Conservation (phyloP, 2,113 vertebrate genomes). For the Gracilinanus agilis region DNA sequence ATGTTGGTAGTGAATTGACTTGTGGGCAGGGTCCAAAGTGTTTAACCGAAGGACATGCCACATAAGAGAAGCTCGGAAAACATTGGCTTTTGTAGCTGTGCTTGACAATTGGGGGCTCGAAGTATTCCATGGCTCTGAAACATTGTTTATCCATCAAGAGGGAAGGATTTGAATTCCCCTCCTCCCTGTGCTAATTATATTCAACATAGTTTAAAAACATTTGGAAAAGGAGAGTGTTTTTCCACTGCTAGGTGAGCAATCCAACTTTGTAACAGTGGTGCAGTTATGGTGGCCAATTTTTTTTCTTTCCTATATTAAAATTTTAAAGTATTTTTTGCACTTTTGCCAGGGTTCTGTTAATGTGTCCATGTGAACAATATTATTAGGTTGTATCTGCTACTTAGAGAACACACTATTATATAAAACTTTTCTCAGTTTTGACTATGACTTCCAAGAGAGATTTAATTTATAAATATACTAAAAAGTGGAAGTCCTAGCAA, state of each 20-base stretch:
- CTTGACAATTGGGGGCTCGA: neutral
- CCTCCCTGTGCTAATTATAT: neutral
- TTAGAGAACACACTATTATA: neutral
- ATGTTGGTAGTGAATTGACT: neutral
- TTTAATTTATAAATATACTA: slow-evolving; percentile 16
- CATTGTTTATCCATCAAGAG: slow-evolving; percentile 11
- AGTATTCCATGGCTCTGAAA: neutral
- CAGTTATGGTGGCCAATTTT: neutral
- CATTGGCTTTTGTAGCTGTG: neutral
- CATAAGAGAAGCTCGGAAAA: neutral
- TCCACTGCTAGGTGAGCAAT: slow-evolving; percentile 25
- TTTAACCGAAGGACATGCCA: neutral
- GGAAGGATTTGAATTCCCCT: neutral
- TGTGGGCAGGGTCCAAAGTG: neutral
- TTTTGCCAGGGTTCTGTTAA: neutral
- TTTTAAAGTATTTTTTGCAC: neutral
- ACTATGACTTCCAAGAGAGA: neutral
- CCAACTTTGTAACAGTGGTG: neutral
- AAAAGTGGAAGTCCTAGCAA: slow-evolving; percentile 17
- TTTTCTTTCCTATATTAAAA: neutral
- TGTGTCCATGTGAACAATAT: neutral
- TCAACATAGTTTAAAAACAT: slow-evolving; percentile 34
- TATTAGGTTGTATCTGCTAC: neutral
- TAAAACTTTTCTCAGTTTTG: slow-evolving; percentile 40
- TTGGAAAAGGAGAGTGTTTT: slow-evolving; percentile 29